phyloP scores from a whole-genome alignment of 2,797 vertebrate species.

The Natrix natrix region DNA sequence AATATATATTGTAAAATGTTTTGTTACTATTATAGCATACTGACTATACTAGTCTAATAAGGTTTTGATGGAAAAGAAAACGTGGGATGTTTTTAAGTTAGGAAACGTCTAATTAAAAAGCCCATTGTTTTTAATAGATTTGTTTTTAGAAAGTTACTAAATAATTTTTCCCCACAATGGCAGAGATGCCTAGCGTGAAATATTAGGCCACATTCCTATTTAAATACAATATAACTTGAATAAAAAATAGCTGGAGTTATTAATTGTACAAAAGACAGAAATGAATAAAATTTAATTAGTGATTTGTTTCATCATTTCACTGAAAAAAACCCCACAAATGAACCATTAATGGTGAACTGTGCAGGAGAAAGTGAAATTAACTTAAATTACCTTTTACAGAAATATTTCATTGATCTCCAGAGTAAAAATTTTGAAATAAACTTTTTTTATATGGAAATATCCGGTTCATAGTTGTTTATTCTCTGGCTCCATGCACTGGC shows the following conservation, averaged over 20 bases:
- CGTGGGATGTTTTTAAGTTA: background rate
- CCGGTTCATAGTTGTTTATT: background rate
- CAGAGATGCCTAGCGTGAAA: background rate
- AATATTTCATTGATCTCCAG: background rate
- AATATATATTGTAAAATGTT: background rate
- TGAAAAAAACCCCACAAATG: background rate
- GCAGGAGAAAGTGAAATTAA: background rate
- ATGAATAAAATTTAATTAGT: background rate
- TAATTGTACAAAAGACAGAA: background rate
- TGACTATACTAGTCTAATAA: background rate
- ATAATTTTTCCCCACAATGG: background rate
- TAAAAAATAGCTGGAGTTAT: background rate
- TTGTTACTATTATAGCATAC: background rate
- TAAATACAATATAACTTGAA: background rate
- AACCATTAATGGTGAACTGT: background rate
- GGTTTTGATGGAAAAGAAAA: background rate
- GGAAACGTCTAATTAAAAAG: background rate
- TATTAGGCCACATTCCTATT: background rate
- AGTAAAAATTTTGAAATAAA: background rate
- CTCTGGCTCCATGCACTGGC: background rate
- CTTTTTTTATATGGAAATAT: background rate
- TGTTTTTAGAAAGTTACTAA: background rate
- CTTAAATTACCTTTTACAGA: background rate
- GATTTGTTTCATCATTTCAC: background rate
- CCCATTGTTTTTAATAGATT: background rate